Percentiles rank a stretch among this genome's conserved stretches.
Evolutionary conservation across 2,888 invertebrate species (phyloP).

Genomic region (Coleophora deauratella): DNA sequence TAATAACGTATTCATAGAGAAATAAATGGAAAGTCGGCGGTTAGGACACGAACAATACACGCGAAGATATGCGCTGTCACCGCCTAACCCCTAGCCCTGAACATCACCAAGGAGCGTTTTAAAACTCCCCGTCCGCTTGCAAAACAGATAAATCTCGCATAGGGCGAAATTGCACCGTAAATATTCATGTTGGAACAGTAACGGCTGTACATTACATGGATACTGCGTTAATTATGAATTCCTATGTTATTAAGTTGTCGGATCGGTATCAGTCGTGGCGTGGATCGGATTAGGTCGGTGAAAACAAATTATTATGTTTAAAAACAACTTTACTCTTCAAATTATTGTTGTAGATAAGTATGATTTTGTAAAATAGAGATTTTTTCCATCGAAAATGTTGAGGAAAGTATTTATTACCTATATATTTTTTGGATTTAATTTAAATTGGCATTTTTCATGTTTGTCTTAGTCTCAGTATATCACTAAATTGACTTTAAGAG

Average conservation of each 20-base stretch:
- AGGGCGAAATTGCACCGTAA: slow-evolving; percentile 62
- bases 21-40: slow-evolving; percentile 74
- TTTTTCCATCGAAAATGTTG: too few species aligned
- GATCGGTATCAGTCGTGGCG: slow-evolving; percentile 34
- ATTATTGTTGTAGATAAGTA: too few species aligned
- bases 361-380: too few species aligned
- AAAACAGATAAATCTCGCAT: slow-evolving; percentile 60
- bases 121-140: slow-evolving; percentile 45
- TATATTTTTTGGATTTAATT: too few species aligned
- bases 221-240: slow-evolving; percentile 50
- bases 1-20: slow-evolving; percentile 76
- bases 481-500: too few species aligned
- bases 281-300: slow-evolving; percentile 21
- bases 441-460: too few species aligned
- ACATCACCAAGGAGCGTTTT: slow-evolving; percentile 51
- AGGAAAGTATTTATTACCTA: too few species aligned
- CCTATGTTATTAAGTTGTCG: slow-evolving; percentile 55
- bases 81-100: slow-evolving; percentile 26
- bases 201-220: slow-evolving; percentile 32
- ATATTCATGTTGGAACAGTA: slow-evolving; percentile 56
- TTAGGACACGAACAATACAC: slow-evolving; percentile 69
- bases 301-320: too few species aligned
- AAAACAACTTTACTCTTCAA: too few species aligned
- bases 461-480: too few species aligned
- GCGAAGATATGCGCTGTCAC: slow-evolving; percentile 64